Percentiles rank a stretch among this genome's conserved stretches.
Conservation (phyloP, 1,140 invertebrate genomes). For the Drusus annulatus region DNA sequence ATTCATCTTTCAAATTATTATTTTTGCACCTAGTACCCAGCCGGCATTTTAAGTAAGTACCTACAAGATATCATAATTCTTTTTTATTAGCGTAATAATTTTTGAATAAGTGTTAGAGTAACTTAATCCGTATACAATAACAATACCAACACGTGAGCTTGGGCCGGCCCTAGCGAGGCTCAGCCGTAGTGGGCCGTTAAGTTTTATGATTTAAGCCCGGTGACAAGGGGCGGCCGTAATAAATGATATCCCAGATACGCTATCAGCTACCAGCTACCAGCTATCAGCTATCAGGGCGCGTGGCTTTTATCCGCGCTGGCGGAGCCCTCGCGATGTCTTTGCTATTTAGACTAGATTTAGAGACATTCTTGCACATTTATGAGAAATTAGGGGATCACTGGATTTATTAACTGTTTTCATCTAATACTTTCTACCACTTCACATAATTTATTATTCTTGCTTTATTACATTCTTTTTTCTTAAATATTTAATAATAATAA, state of each 20-base stretch:
- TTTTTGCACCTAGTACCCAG: no score
- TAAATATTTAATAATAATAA: no score
- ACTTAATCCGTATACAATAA: constrained; percentile 41
- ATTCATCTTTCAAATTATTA: no score
- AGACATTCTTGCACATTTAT: no score
- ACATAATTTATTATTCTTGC: no score
- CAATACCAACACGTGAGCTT: constrained; percentile 23
- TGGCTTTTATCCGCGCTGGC: constrained; percentile 36
- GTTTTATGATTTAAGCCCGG: constrained; percentile 45
- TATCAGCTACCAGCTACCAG: no score
- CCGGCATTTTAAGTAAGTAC: no score
- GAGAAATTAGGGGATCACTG: no score
- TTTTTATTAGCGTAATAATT: constrained; percentile 27
- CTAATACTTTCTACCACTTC: no score
- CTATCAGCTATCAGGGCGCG: no score
- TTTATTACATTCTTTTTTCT: no score
- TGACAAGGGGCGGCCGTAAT: constrained; percentile 30
- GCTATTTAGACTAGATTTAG: neutral
- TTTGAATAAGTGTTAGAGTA: constrained; percentile 35
- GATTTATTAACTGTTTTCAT: no score
- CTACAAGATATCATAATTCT: constrained; percentile 30
- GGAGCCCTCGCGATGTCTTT: neutral
- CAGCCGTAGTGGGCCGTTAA: constrained; percentile 26
- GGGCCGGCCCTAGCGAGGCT: neutral
- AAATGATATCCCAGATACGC: constrained; percentile 24